Evolutionary conservation across 2,113 vertebrate species (phyloP).

Genomic region (Heliornis fulica): DNA sequence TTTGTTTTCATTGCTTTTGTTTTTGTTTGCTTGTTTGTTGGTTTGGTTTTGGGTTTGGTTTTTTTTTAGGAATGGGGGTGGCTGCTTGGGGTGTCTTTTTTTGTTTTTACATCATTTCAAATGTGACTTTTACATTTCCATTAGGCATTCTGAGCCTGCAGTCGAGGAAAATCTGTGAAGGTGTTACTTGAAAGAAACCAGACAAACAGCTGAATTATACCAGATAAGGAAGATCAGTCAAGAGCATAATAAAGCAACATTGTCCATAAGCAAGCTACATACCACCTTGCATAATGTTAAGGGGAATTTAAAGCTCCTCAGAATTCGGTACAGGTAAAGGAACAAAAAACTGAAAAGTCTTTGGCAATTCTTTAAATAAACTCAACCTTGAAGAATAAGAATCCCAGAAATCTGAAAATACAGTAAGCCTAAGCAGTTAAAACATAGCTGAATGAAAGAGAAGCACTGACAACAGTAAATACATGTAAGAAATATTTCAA

Average conservation of each 20-base stretch:
- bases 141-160: neutral
- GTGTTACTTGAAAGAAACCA: neutral
- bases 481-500: neutral
- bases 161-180: neutral
- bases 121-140: neutral
- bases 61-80: too few species aligned
- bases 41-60: too few species aligned
- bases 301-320: neutral
- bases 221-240: neutral
- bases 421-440: neutral
- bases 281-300: neutral
- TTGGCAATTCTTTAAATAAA: neutral
- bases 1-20: neutral
- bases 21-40: too few species aligned
- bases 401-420: neutral
- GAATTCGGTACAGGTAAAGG: neutral
- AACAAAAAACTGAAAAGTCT: neutral
- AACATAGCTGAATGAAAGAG: neutral
- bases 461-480: neutral
- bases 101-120: neutral
- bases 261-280: neutral
- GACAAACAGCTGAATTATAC: neutral
- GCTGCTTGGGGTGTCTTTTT: too few species aligned
- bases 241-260: neutral
- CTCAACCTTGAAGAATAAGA: neutral